phyloP scores from a whole-genome alignment of 2,888 invertebrate genomes.

The Cryptocheilus praepositus region DNA sequence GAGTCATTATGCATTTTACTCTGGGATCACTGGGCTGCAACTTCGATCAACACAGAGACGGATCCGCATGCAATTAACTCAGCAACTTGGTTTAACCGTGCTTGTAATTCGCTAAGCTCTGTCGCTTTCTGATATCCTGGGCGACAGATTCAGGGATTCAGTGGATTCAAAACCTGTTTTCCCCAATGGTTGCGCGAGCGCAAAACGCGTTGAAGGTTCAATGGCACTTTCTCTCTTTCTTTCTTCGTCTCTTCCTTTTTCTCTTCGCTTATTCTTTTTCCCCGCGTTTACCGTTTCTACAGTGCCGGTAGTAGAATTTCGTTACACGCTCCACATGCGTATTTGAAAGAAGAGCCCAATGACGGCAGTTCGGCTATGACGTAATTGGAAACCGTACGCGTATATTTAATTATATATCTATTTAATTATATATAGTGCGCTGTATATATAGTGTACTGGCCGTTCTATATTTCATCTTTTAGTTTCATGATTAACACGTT shows the following conservation, averaged over 20 bases:
- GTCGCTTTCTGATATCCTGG: slow-evolving; percentile 50
- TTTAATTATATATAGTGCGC: too few species aligned
- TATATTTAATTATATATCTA: too few species aligned
- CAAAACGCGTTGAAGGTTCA: slow-evolving; percentile 35
- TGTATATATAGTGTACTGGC: too few species aligned
- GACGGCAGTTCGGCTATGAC: too few species aligned
- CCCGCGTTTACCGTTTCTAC: neutral
- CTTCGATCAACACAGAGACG: slow-evolving; percentile 34
- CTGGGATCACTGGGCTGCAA: neutral
- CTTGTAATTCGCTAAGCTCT: slow-evolving; percentile 42
- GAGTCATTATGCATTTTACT: too few species aligned
- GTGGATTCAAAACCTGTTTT: slow-evolving; percentile 56
- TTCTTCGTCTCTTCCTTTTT: neutral
- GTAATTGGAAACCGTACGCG: too few species aligned
- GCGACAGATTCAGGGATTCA: slow-evolving; percentile 48
- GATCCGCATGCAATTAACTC: slow-evolving; percentile 41
- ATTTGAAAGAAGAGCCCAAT: neutral
- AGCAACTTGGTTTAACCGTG: slow-evolving; percentile 37
- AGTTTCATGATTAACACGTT: too few species aligned
- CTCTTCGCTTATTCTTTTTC: neutral
- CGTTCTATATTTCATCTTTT: too few species aligned
- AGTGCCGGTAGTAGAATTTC: neutral
- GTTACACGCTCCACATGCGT: neutral
- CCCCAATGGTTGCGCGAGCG: slow-evolving; percentile 31
- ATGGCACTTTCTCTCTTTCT: slow-evolving; percentile 39